A percentile compares a stretch with the other conserved stretches of the same genome.
Conservation (phyloP, 2,113 vertebrate species). For the Hemibagrus wyckioides region DNA sequence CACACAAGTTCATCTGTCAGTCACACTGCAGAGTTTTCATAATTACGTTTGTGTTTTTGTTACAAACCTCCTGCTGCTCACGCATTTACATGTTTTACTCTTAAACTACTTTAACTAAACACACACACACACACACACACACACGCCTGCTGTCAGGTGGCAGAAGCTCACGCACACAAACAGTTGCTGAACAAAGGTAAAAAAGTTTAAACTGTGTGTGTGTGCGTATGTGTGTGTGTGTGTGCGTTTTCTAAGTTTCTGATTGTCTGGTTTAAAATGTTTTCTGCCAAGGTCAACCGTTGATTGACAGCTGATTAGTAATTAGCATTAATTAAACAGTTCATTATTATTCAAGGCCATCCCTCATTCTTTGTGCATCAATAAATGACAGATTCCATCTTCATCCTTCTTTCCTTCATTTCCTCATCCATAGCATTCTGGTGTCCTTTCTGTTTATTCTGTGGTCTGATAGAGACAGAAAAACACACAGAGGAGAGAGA, state of each 20-base stretch:
- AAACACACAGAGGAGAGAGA: background rate
- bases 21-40: background rate
- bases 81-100: conserved; percentile 18
- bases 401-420: conserved; percentile 3
- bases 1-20: background rate
- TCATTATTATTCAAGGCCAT: conserved; percentile 20
- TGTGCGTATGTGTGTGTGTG: too few species aligned
- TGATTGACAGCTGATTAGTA: conserved; percentile 17
- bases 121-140: background rate
- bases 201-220: background rate
- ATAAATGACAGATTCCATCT: conserved; percentile 9
- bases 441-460: background rate
- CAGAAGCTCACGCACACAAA: background rate
- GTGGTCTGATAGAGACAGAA: background rate
- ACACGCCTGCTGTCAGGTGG: background rate
- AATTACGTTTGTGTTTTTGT: conserved; percentile 2
- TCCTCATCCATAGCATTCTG: background rate
- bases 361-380: background rate
- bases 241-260: background rate
- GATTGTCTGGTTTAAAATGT: background rate
- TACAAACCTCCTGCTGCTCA: background rate
- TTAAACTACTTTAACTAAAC: conserved; percentile 12
- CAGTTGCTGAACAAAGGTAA: background rate
- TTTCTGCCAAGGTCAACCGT: background rate
- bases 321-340: conserved; percentile 28